These are phyloP conservation scores for Oscheius sp. DNA, from an alignment of 2,888 invertebrate species.

Conservation along the genomic window DNA sequence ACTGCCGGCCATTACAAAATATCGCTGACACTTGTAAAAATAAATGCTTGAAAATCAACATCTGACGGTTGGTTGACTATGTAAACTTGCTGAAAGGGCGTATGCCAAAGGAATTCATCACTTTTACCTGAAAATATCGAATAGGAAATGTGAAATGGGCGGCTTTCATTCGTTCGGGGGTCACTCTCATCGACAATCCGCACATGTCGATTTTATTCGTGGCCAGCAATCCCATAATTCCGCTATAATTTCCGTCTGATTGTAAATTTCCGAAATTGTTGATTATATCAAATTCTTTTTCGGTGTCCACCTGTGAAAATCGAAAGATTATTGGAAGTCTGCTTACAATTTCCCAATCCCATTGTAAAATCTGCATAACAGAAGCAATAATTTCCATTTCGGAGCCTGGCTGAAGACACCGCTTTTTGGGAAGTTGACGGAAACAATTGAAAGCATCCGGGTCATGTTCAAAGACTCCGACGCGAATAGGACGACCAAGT, in stretches of 20 bases:
- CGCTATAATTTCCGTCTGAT: constrained; percentile 53
- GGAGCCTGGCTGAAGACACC: constrained; percentile 47
- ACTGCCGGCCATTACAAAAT: constrained; percentile 1
- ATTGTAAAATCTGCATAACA: constrained; percentile 59
- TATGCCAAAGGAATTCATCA: too few species aligned
- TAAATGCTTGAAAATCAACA: constrained; percentile 57
- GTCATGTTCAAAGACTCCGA: constrained; percentile 57
- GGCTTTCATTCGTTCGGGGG: constrained; percentile 52
- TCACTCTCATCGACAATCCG: constrained; percentile 58
- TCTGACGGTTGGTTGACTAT: constrained; percentile 52
- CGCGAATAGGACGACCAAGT: constrained; percentile 55
- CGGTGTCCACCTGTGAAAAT: constrained; percentile 50
- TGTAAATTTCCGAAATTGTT: constrained; percentile 51
- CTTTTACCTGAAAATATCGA: constrained; percentile 49
- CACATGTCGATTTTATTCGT: constrained; percentile 58
- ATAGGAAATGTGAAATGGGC: constrained; percentile 62
- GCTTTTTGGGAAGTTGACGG: constrained; percentile 47
- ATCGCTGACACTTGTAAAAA: constrained; percentile 52
- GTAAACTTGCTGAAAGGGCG: constrained; percentile 56
- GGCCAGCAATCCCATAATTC: constrained; percentile 58
- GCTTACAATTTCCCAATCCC: constrained; percentile 60
- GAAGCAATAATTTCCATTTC: constrained; percentile 58
- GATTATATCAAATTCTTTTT: constrained; percentile 45
- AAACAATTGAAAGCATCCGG: constrained; percentile 63
- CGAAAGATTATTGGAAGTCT: background rate